Base-by-base conservation (phyloP, 2,888 invertebrate genomes). In the Brenthis daphne region DNA sequence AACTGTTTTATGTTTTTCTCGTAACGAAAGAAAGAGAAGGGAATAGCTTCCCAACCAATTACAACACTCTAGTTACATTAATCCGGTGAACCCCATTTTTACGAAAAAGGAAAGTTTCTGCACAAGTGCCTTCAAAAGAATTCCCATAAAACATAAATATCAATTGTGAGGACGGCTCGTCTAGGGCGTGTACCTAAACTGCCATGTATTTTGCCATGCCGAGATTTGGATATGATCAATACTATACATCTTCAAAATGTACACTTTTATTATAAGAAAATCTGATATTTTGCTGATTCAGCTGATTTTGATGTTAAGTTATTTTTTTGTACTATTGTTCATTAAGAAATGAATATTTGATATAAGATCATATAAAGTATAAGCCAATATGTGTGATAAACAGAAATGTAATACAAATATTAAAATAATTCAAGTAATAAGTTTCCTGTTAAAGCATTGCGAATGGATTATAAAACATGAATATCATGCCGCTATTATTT, bases 51-150 rank as follows among this genome's bases (percentile, higher is more conserved):
- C 82, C 65, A 83, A 85, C 85, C 87, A 89, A 89, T 88, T 88
- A 89, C 85, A 84, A 85, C 86, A 89, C 85, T 88, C 85, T 86
- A 86, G 85, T 86, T 86, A 88, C 85, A 86, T 88, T 88, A 87
- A 87, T 88, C 84, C 84, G 82, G 80, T 81, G 82, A 84, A 84
- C 81, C 82, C 80, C 82, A 84, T 82, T 68, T 81, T 83, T 75
- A 73, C 80, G 80, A 79, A 83, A 86, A 85, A 86, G 84, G 81
- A 85, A 88, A 87, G 86, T 89, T 88, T 84, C 80, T 85, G 86
- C 89, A 86, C 85, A 87, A 85, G 81, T 85, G 82, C 85, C 85
- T 82, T 84, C 77, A 80, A 82, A 84, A 83, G 82, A 83, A 84
- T 83, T 79, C 82, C 80, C 82, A 85, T 86, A 71, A 67, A 85